Percentiles rank a stretch among this genome's conserved stretches.
Conservation (phyloP, 1,140 invertebrate genomes). For the Tachypleus tridentatus region DNA sequence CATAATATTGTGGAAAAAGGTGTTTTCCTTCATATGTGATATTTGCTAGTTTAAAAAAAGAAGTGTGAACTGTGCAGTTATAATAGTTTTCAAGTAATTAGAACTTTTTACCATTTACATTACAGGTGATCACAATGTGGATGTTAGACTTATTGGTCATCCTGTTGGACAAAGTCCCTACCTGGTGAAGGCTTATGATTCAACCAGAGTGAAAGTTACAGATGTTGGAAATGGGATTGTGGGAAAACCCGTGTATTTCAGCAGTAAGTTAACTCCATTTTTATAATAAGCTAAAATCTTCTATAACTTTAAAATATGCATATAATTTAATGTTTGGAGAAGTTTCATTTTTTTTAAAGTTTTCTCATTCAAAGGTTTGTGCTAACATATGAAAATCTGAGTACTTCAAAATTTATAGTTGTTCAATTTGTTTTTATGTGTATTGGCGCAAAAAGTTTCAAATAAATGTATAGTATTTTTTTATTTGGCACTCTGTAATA, state of each 20-base stretch:
- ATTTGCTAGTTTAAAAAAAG: too few species aligned
- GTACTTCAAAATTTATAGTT: too few species aligned
- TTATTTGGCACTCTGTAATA: too few species aligned
- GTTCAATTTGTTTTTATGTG: too few species aligned
- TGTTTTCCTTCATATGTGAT: not conserved
- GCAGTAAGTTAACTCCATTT: slow-evolving; percentile 52
- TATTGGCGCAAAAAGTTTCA: too few species aligned
- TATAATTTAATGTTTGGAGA: slow-evolving; percentile 1
- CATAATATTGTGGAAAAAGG: too few species aligned
- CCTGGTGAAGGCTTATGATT: slow-evolving; percentile 84
- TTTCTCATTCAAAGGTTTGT: too few species aligned
- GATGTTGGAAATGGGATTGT: slow-evolving; percentile 78
- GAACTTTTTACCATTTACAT: slow-evolving; percentile 2
- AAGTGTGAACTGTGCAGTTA: too few species aligned
- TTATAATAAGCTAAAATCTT: slow-evolving; percentile 6
- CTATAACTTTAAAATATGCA: not conserved
- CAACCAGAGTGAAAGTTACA: slow-evolving; percentile 75
- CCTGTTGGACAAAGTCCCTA: slow-evolving; percentile 90
- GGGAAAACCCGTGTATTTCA: slow-evolving; percentile 83
- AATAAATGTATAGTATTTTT: too few species aligned
- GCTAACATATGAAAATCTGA: too few species aligned
- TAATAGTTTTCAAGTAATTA: not conserved
- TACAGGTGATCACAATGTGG: slow-evolving; percentile 76
- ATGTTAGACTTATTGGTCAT: slow-evolving; percentile 64
- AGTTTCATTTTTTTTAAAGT: too few species aligned